A percentile compares a stretch with the other conserved stretches of the same genome.
Conservation (phyloP, 2,888 invertebrate species). For the Nomada ruficornis region DNA sequence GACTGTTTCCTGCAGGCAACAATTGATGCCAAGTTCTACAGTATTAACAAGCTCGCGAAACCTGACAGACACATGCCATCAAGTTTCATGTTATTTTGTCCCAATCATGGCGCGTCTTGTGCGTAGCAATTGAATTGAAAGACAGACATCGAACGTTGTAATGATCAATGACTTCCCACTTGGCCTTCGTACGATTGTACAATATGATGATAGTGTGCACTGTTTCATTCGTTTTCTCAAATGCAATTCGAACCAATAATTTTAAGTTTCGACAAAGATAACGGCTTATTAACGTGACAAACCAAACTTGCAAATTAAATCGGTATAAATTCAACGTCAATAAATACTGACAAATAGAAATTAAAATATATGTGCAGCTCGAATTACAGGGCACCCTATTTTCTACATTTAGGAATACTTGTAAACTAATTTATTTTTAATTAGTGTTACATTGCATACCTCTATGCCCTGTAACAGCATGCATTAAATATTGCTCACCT, state of each 20-base stretch:
- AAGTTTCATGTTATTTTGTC: neutral
- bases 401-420: too few relatives aligned
- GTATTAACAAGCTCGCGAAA: neutral
- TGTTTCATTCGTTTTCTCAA: neutral
- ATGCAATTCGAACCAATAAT: neutral
- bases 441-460: too few relatives aligned
- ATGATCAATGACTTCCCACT: neutral
- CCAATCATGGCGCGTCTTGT: neutral
- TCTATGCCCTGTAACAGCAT: too few relatives aligned
- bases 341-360: too few relatives aligned
- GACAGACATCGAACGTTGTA: neutral
- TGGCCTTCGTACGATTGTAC: neutral
- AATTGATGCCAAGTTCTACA: neutral
- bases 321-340: too few relatives aligned
- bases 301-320: too few relatives aligned
- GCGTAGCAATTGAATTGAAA: slow-evolving; percentile 3
- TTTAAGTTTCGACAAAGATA: neutral
- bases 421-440: too few relatives aligned
- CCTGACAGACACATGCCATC: neutral
- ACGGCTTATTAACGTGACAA: neutral
- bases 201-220: neutral
- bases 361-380: too few relatives aligned
- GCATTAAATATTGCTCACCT: neutral
- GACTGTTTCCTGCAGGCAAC: neutral
- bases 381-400: too few relatives aligned